Evolutionary conservation across 2,888 invertebrate species (phyloP), one percentile per base, ranked within the genome.

Genomic region (Nycteola revayana): DNA sequence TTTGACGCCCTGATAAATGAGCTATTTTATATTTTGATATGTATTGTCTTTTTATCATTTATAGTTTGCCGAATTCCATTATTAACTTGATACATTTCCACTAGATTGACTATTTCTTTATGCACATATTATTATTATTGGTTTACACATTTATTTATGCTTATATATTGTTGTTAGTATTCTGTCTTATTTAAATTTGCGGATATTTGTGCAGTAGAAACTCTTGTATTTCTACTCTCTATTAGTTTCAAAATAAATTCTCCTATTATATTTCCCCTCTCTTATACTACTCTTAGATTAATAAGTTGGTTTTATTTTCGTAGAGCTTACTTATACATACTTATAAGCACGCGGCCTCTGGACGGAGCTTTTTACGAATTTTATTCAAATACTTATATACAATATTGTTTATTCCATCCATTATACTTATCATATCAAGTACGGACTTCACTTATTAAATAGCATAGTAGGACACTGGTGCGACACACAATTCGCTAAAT

Each of bases 1-100:
- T 80, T 79, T 74, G 72, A 75, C 85, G 85, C 82, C 84, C 85
- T 86, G 82, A 83, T 81, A 66, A 67, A 59, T 62, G 57, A 60
- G 56, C 53, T 61, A 58, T 51, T 57, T 51, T 44, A 46, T 57
- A 49, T 64, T 47, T 50, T 54, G n/a, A 55, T 55, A 50, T 54
- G 42, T 68, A 57, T 65, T 58, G 50, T 54, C 49, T 49, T 47
- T 44, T 43, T 47, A 46, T 49, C 36, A 35, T 46, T 32, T 36
- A 29, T 44, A 42, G 46, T 49, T 42, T 52, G 36, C 42, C 47
- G 30, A 36, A 41, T 45, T 21, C n/a, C 7, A 21, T 21, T 21
- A 44, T 44, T 45, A 45, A 45, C 50, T 7, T 47, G 39, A 41
- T 37, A 32, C 25, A 36, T 45, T 47, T 49, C 39, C 30, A 42